phyloP scores from a whole-genome alignment of 64 coral and sea anemone species.

The Pachyseris speciosa region DNA sequence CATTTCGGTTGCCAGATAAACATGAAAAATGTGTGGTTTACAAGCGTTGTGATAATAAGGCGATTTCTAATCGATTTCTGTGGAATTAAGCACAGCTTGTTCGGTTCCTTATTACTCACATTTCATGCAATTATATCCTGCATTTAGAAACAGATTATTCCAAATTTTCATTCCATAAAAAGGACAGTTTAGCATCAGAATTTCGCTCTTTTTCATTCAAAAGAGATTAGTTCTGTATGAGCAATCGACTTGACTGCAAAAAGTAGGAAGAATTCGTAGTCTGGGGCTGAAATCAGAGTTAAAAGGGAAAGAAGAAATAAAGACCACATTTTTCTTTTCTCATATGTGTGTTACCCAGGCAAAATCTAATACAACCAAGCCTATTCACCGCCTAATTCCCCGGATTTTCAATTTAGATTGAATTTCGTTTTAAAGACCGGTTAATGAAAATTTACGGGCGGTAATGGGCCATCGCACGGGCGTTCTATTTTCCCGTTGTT shows the following conservation, averaged over 20 bases:
- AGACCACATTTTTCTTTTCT: background rate
- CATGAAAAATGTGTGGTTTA: background rate
- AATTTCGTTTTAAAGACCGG: background rate
- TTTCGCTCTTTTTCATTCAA: background rate
- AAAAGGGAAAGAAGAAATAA: too few species aligned
- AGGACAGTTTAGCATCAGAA: background rate
- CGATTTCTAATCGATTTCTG: too few species aligned
- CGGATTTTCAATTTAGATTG: background rate
- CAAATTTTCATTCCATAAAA: background rate
- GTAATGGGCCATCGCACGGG: conserved; percentile 2
- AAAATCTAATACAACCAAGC: background rate
- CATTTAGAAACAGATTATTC: background rate
- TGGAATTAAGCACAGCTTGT: background rate
- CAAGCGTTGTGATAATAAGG: background rate
- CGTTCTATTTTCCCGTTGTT: background rate
- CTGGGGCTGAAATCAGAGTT: too few species aligned
- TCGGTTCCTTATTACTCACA: background rate
- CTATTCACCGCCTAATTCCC: background rate
- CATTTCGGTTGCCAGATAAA: too few species aligned
- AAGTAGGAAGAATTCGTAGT: background rate
- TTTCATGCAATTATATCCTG: background rate
- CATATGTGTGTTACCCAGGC: too few species aligned
- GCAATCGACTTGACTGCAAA: background rate
- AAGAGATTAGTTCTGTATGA: background rate
- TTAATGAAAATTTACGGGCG: background rate